Evolutionary conservation across 2,888 invertebrate species (phyloP), one percentile per base, ranked within the genome.

Genomic region (Phyllotreta cruciferae): DNA sequence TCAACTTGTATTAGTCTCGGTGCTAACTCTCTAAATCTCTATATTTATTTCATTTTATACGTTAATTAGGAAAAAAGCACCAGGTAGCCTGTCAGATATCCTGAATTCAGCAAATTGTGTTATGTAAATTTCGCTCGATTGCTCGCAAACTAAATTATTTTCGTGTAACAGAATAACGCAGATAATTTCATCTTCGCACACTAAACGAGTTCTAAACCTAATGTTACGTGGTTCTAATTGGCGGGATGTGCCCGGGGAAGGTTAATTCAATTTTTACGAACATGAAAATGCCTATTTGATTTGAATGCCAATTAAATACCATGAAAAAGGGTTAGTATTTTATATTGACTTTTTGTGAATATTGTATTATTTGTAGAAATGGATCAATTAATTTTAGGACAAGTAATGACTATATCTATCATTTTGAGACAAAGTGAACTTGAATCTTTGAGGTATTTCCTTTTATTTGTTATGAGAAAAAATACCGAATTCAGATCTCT

Each of bases 1-100:
- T 52, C 38, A 52, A 52, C 52, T 52, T 52, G 44, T 39, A 14
- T 61, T 61, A 45, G 36, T 55, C 47, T 44, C 47, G 54, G 47
- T 61, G 60, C 45, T 37, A 44, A 47, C 54, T 38, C 49, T 62
- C 56, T 61, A 42, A 24, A 24, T 24, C 38, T 35, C 56, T 49
- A 62, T n/a, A 37, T 62, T 62, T 37, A 11, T 60, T 62, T 41
- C 37, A 55, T 47, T 41, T 42, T 36, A 38, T 61, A 61, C 55
- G n/a, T n/a, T n/a, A n/a, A n/a, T n/a, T n/a, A n/a, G n/a, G 13
- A 47, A 45, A 49, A 49, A 14, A 41, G 38, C 38, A 56, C 42
- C 50, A 9, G 39, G 47, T 41, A 44, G 11, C 49, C 54, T 62
- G 55, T 49, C 55, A 61, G 34, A 41, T n/a, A 10, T 14, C 9